These are phyloP conservation scores for Bucco capensis DNA, from an alignment of 2,113 vertebrate species.

Conservation along the genomic window DNA sequence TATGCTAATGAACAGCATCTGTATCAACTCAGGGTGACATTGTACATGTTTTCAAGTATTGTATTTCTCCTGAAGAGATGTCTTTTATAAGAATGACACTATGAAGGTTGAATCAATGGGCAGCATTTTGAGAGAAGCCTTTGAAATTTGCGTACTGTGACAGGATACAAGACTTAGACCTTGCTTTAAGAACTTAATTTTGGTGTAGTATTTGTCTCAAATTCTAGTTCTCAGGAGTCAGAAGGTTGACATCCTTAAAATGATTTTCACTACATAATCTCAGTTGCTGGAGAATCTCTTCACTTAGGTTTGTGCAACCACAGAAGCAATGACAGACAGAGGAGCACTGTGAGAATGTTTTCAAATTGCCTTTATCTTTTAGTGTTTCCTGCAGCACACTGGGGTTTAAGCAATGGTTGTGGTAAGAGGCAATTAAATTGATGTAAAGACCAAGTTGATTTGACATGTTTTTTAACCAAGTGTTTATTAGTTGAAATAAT, in stretches of 20 bases:
- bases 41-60: neutral
- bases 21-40: neutral
- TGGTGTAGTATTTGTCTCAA: neutral
- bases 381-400: neutral
- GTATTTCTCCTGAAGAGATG: neutral
- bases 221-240: neutral
- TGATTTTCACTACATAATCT: neutral
- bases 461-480: constrained; percentile 50
- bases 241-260: neutral
- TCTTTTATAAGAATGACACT: neutral
- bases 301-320: neutral
- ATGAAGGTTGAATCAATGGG: neutral
- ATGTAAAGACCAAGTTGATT: constrained; percentile 32
- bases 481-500: constrained; percentile 66
- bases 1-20: constrained; percentile 24
- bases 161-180: neutral
- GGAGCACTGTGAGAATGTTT: neutral
- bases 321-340: neutral
- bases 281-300: neutral
- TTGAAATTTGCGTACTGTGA: neutral
- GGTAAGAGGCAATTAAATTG: constrained; percentile 36
- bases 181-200: neutral
- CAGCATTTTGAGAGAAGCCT: neutral
- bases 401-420: neutral
- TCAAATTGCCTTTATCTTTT: neutral